Evolutionary conservation across 2,113 vertebrate genomes (phyloP), one percentile per base, ranked within the genome.

Genomic region (Rhinoptilus africanus): DNA sequence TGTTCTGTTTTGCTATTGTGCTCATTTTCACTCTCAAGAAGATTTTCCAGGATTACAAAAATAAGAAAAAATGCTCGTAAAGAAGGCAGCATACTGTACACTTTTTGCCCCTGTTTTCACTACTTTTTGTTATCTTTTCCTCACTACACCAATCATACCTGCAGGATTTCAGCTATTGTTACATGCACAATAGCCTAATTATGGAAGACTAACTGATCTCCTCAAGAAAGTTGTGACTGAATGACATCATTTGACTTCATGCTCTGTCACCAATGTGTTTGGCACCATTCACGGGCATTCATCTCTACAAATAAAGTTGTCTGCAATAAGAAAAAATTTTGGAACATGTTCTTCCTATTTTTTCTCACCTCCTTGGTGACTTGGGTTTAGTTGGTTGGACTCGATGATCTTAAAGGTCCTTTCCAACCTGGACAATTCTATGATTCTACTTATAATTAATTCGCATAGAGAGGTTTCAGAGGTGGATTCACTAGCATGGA

Each of bases 1-100:
- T 83, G 23, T 86, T 92, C 62, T 96, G 81, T 45, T 95, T 91
- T 93, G 67, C 63, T 73, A 4, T 76, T 79, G 64, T 94, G 71
- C 10, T 93, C 30, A 53, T 71, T 67, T 71, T 78, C 66, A n/a
- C 85, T 87, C 43, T 94, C 32, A 88, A 27, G 67, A 81, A 50
- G 27, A 47, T 81, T 86, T 79, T 87, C 41, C 37, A 87, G 51
- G 69, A 86, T 82, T 91, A 83, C 18, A 89, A 68, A 79, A 81
- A 75, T n/a, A 66, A 69, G n/a, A 74, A 79, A 78, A 92, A 62
- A 17, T 23, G 3, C 53, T 21, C 26, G 76, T 77, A 3, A 43
- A 84, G 63, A 68, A 79, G 34, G 19, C 24, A 79, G n/a, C 10
- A 50, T 66, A 59, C 43, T 75, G 37, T 53, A 60, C 20, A 45